A percentile compares a stretch with the other conserved stretches of the same genome.
phyloP scores from a whole-genome alignment of 2,888 invertebrate species.

The Ormyrus nitidulus region DNA sequence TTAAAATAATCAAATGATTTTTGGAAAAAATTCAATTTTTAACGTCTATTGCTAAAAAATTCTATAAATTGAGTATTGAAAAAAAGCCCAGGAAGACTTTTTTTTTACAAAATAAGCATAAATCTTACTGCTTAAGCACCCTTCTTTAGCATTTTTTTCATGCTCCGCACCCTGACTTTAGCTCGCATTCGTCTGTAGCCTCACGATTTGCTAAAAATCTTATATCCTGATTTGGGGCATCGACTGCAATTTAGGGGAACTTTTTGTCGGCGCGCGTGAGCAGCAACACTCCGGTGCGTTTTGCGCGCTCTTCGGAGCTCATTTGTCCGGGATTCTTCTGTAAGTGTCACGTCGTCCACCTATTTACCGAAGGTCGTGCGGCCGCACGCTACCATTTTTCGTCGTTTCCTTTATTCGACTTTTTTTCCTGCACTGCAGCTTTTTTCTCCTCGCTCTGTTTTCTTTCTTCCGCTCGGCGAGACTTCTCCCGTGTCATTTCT shows the following conservation, averaged over 20 bases:
- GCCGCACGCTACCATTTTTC: no score
- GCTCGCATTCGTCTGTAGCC: not conserved
- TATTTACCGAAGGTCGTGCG: constrained; percentile 18
- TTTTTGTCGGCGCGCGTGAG: not conserved
- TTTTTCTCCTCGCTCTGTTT: not conserved
- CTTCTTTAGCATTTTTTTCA: not conserved
- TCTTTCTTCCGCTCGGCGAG: not conserved
- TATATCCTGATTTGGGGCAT: no score
- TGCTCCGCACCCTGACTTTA: not conserved
- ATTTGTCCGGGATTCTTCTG: constrained; percentile 72
- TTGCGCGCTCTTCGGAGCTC: constrained; percentile 61
- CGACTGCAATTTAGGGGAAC: no score
- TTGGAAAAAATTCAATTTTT: no score
- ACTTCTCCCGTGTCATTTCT: not conserved
- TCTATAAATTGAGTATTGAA: no score
- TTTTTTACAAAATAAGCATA: constrained; percentile 24
- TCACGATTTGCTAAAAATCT: not conserved
- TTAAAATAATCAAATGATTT: no score
- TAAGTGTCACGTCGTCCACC: constrained; percentile 60
- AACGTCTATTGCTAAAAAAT: no score
- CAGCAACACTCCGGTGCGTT: not conserved
- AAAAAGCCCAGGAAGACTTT: no score
- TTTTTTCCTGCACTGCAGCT: not conserved
- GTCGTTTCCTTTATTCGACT: constrained; percentile 15
- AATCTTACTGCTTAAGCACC: constrained; percentile 8